Evolutionary conservation across 2,113 vertebrate genomes (phyloP).

Genomic region (Callionymus lyra): DNA sequence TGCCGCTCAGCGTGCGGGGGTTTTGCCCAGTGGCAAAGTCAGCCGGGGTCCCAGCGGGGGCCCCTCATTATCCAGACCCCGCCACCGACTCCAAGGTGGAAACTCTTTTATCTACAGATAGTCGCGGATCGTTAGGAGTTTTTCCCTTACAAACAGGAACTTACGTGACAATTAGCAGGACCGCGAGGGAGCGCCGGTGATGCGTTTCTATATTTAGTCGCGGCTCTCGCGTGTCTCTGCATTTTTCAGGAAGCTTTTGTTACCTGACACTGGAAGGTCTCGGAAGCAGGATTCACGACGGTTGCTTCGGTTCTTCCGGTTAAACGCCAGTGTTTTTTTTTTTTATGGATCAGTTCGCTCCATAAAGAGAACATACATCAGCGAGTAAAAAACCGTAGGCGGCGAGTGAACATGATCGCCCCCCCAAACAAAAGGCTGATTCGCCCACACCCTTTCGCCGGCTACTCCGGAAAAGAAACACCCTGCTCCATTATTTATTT

Average conservation of each 20-base stretch:
- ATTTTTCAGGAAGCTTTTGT: constrained; percentile 58
- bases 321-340: no score
- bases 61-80: constrained; percentile 48
- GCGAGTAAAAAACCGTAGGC: constrained; percentile 1
- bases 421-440: constrained; percentile 26
- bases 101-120: constrained; percentile 39
- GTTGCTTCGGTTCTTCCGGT: no score
- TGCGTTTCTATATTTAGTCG: constrained; percentile 61
- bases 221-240: constrained; percentile 61
- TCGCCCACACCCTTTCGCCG: constrained; percentile 40
- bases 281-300: neutral
- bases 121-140: constrained; percentile 25
- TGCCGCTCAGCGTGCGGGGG: constrained; percentile 20
- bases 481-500: constrained; percentile 66
- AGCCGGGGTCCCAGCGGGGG: constrained; percentile 42
- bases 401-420: constrained; percentile 20
- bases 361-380: neutral
- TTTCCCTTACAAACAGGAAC: constrained; percentile 5
- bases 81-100: constrained; percentile 43
- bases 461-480: constrained; percentile 62
- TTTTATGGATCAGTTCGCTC: neutral
- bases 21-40: constrained; percentile 61
- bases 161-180: constrained; percentile 10
- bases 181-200: constrained; percentile 41
- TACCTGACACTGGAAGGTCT: constrained; percentile 55